Conservation (phyloP, 2,113 vertebrate species). For the Psephotus haematonotus region DNA sequence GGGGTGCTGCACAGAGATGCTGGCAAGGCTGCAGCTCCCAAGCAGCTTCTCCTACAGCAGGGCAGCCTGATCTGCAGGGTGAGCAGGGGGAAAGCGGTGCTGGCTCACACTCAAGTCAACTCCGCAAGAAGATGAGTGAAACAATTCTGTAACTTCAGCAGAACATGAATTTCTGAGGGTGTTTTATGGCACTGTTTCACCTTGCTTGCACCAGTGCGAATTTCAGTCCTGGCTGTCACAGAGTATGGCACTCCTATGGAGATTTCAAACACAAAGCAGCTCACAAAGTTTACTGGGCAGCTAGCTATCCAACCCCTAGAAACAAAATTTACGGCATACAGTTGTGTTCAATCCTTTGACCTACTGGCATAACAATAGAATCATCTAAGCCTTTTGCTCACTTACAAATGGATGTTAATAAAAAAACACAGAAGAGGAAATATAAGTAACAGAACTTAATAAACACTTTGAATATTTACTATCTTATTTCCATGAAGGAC, state of each 20-base stretch:
- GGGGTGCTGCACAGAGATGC: accelerated
- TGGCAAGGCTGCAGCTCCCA: accelerated
- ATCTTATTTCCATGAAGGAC: background rate
- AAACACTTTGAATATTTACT: background rate
- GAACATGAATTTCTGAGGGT: background rate
- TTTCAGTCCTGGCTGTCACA: background rate
- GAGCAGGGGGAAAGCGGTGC: background rate
- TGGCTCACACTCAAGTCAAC: accelerated
- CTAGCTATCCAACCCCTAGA: background rate
- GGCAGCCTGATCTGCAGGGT: accelerated
- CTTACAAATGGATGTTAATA: background rate
- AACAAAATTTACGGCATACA: background rate
- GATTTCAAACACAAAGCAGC: background rate
- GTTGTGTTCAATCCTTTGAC: background rate
- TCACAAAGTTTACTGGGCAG: background rate
- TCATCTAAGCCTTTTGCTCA: background rate
- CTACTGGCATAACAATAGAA: background rate
- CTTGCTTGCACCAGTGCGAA: background rate
- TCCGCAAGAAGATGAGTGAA: background rate
- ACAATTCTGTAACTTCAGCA: background rate
- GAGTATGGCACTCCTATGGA: accelerated
- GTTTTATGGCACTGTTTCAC: accelerated
- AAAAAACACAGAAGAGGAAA: background rate
- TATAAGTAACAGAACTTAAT: background rate
- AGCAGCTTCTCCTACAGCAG: background rate